Conservation (phyloP, 2,888 invertebrate genomes). For the Dynastes grantii region DNA sequence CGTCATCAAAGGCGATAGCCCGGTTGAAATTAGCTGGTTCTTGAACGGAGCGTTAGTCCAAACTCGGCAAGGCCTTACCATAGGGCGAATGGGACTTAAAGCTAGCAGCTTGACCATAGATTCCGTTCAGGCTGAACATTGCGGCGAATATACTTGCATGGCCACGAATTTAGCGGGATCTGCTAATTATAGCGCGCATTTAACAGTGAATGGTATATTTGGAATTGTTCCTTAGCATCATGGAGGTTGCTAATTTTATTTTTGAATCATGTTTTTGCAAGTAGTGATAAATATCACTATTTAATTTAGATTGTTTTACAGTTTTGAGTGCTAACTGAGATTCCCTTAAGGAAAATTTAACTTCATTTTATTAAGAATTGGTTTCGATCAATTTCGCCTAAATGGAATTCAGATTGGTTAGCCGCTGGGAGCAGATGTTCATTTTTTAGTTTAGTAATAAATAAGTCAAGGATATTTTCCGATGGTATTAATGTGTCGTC, state of each 20-base stretch:
- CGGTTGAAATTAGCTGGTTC: slow-evolving; percentile 80
- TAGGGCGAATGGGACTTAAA: slow-evolving; percentile 77
- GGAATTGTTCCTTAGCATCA: too few species aligned
- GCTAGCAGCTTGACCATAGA: slow-evolving; percentile 81
- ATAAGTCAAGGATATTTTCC: too few species aligned
- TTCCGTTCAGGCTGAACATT: slow-evolving; percentile 80
- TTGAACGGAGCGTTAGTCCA: slow-evolving; percentile 72
- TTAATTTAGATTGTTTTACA: too few species aligned
- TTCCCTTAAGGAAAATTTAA: too few species aligned
- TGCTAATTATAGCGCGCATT: slow-evolving; percentile 67
- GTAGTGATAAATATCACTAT: too few species aligned
- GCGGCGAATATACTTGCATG: slow-evolving; percentile 82
- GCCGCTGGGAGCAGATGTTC: too few species aligned
- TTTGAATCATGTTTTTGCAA: neutral
- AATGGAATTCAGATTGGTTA: too few species aligned
- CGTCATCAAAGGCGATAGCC: slow-evolving; percentile 84
- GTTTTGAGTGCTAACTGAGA: too few species aligned
- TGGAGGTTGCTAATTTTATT: neutral
- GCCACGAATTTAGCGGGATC: slow-evolving; percentile 80
- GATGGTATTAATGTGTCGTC: too few species aligned
- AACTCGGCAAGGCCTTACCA: slow-evolving; percentile 71
- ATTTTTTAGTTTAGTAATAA: too few species aligned
- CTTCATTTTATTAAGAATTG: too few species aligned
- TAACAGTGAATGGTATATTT: slow-evolving; percentile 59
- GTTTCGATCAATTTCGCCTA: too few species aligned